A percentile compares a stretch with the other conserved stretches of the same genome.
Conservation (phyloP, 2,888 invertebrate genomes). For the Morpho helenor region DNA sequence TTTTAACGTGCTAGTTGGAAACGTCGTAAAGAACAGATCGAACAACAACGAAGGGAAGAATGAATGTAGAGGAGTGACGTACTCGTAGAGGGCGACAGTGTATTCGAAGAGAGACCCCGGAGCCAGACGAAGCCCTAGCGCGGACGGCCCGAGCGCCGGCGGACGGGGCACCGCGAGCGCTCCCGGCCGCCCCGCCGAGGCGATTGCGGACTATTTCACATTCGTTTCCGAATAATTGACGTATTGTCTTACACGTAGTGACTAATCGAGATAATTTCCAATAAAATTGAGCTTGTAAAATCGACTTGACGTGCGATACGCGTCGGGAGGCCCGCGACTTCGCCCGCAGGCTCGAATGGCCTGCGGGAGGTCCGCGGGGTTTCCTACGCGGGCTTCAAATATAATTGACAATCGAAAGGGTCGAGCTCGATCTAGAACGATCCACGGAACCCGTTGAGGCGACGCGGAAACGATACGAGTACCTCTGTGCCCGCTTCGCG, state of each 20-base stretch:
- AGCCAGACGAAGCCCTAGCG: background rate
- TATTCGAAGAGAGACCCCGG: constrained; percentile 3
- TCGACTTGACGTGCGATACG: constrained; percentile 57
- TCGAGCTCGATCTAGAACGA: background rate
- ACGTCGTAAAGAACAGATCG: constrained; percentile 36
- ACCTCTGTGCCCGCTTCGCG: no score
- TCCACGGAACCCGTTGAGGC: background rate
- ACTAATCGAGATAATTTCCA: constrained; percentile 56
- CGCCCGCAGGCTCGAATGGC: constrained; percentile 37
- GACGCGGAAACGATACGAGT: no score
- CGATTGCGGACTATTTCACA: constrained; percentile 15
- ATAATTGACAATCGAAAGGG: constrained; percentile 3
- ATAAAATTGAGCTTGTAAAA: constrained; percentile 76
- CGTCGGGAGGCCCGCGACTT: constrained; percentile 41
- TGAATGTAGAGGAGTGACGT: constrained; percentile 24
- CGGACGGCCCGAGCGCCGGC: no score
- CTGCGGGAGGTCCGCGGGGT: no score
- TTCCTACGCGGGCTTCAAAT: background rate
- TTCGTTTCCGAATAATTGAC: constrained; percentile 61
- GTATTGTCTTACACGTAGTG: constrained; percentile 67
- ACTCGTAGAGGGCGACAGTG: constrained; percentile 15
- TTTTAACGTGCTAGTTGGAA: constrained; percentile 21
- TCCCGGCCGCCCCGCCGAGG: constrained; percentile 9
- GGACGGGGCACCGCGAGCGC: background rate
- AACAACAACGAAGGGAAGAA: constrained; percentile 28